Base-by-base conservation (phyloP, 2,113 vertebrate genomes). In the Pseudois nayaur region DNA sequence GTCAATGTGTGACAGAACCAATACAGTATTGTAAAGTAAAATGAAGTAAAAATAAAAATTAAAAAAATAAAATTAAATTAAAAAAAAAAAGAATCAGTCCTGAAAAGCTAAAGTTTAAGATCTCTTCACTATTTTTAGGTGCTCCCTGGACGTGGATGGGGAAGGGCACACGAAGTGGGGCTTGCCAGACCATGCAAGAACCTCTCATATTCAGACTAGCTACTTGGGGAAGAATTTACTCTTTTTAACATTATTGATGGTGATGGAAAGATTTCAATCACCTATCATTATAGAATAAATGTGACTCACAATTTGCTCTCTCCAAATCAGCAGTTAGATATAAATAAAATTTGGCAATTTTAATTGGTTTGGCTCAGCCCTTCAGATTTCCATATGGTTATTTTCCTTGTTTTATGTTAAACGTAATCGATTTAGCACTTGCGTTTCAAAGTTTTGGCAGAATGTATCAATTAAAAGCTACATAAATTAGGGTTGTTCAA, bases 321-420 rank as follows among this genome's bases (percentile, higher is more conserved):
- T 97, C 89, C 95, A 94, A 94, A 94, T 95, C 91, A 92, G n/a
- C 54, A 78, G 50, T 97, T 78, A 96, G 76, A 97, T 45, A 93
- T 89, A 98, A 97, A 97, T 91, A 96, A 91, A 97, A 97, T 95
- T 91, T 95, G 97, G 97, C 91, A 91, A 98, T 98, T 98, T 97
- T 98, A 98, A 98, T 96, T 97, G 93, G 74, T 91, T 98, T 98
- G 97, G 97, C 97, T 71, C 82, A 54, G 25, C 29, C 31, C 45
- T 93, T 92, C 60, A 81, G 89, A 94, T 98, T 97, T 95, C 96
- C 98, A 98, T 98, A 98, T 98, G 97, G 94, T 97, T 97, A 97
- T 96, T 97, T 97, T 97, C 96, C 96, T 92, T 97, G 91, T 98
- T 97, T 98, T 97, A 96, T 97, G 93, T 97, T 96, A 94, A 96